phyloP scores from a whole-genome alignment of 2,113 vertebrate genomes.

The Fregata magnificens region DNA sequence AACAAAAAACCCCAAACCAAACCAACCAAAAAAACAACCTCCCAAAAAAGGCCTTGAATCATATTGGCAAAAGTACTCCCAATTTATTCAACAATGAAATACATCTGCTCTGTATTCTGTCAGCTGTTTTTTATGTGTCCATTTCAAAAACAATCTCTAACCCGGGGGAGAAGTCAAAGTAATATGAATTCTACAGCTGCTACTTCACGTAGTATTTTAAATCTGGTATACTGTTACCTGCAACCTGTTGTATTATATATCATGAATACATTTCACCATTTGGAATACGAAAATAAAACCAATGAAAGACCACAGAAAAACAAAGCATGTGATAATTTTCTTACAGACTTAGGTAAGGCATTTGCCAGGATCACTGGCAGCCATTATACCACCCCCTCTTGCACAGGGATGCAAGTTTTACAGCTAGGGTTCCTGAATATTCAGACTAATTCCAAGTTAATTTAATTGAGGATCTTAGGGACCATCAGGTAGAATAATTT shows the following conservation, averaged over 20 bases:
- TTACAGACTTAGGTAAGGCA: background rate
- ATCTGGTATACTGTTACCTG: background rate
- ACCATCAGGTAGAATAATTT: background rate
- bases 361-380: background rate
- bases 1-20: too few relatives aligned
- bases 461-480: background rate
- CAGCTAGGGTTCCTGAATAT: background rate
- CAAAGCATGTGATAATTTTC: background rate
- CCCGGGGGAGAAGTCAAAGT: background rate
- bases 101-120: background rate
- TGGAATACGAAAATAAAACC: background rate
- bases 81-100: background rate
- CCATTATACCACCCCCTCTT: too few relatives aligned
- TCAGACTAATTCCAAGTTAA: background rate
- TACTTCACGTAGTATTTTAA: background rate
- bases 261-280: background rate
- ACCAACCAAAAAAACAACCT: background rate
- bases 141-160: background rate
- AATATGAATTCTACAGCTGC: background rate
- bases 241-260: background rate
- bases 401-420: too few relatives aligned
- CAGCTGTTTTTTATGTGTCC: background rate
- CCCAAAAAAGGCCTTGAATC: fast-evolving
- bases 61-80: background rate
- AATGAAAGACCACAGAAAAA: background rate